Percentiles rank a stretch among this genome's conserved stretches.
phyloP scores from a whole-genome alignment of 1,140 invertebrate genomes.

The Drosophila parvula region DNA sequence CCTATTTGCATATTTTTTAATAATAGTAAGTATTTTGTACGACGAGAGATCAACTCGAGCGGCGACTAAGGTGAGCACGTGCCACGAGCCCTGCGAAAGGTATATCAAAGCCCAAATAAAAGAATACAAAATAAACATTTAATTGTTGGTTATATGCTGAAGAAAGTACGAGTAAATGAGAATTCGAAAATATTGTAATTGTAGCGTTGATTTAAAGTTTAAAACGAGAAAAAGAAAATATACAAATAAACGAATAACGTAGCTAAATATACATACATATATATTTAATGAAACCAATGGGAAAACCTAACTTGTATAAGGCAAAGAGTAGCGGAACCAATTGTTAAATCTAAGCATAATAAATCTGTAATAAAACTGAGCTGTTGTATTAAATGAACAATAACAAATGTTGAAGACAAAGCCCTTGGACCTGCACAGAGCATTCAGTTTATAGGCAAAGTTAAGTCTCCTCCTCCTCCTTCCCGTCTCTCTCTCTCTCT shows the following conservation, averaged over 20 bases:
- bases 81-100: slow-evolving; percentile 26
- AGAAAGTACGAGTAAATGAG: slow-evolving; percentile 45
- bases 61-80: slow-evolving; percentile 54
- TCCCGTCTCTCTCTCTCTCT: neutral
- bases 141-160: slow-evolving; percentile 80
- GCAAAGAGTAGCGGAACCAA: slow-evolving; percentile 78
- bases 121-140: slow-evolving; percentile 51
- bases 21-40: slow-evolving; percentile 75
- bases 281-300: slow-evolving; percentile 46
- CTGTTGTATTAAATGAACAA: slow-evolving; percentile 81
- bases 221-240: slow-evolving; percentile 46
- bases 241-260: slow-evolving; percentile 67
- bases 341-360: slow-evolving; percentile 76
- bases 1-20: slow-evolving; percentile 74
- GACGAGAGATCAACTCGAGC: slow-evolving; percentile 59
- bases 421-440: slow-evolving; percentile 27
- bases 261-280: slow-evolving; percentile 61
- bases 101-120: slow-evolving; percentile 58
- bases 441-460: slow-evolving; percentile 36
- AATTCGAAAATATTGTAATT: slow-evolving; percentile 58
- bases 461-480: neutral
- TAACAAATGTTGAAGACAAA: slow-evolving; percentile 58
- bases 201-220: slow-evolving; percentile 69
- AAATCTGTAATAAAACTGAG: slow-evolving; percentile 61
- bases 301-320: slow-evolving; percentile 62